phyloP scores from a whole-genome alignment of 2,113 vertebrate species.

The Macquaria australasica region DNA sequence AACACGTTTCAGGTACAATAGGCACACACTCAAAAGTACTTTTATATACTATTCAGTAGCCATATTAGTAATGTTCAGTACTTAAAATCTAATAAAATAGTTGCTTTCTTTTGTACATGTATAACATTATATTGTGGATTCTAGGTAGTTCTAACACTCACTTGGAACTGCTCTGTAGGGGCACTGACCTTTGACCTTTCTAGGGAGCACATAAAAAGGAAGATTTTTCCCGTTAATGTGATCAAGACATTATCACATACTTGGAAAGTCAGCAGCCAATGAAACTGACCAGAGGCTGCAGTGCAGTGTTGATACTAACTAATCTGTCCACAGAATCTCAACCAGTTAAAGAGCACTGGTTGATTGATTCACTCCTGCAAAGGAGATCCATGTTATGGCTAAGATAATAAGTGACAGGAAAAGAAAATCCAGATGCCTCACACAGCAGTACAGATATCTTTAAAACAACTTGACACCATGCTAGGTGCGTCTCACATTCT shows the following conservation, averaged over 20 bases:
- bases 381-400: not conserved
- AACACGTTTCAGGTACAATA: conserved; percentile 89
- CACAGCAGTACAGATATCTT: not conserved
- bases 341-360: not conserved
- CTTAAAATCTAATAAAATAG: not conserved
- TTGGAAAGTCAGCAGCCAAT: not conserved
- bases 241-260: not conserved
- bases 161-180: not conserved
- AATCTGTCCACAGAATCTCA: not conserved
- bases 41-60: not conserved
- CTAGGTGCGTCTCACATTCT: not conserved
- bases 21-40: not conserved
- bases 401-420: no score
- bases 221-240: not conserved
- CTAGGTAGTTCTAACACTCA: not conserved
- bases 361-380: not conserved
- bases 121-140: not conserved
- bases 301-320: no score
- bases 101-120: not conserved
- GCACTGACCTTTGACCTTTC: not conserved
- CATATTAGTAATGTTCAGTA: not conserved
- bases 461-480: not conserved
- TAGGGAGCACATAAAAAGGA: not conserved
- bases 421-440: not conserved
- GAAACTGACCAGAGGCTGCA: no score